Base-by-base conservation (phyloP, 2,113 vertebrate genomes). In the Gobiocypris rarus region DNA sequence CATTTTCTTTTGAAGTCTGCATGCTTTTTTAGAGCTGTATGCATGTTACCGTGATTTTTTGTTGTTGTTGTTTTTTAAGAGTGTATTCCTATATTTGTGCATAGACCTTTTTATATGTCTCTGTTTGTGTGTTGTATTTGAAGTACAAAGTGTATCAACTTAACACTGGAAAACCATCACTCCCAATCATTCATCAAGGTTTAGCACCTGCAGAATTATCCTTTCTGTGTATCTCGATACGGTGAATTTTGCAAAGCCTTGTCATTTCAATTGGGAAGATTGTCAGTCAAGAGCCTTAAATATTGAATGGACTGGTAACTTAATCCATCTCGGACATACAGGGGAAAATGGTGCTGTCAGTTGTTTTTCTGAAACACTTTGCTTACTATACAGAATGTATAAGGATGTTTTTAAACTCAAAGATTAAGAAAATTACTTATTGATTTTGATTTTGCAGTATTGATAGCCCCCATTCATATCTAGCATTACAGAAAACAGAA, bases 171-270 rank as follows among this genome's bases (percentile, higher is more conserved):
- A 76, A 31, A 19, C 13, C 22, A 52, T 59, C 50, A 43, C 26
- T 28, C 28, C 41, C 19, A 1, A 38, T 52, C 43, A n/a, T 41
- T 54, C 45, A 52, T 81, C 48, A 13, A 41, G 70, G 77, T 70
- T 87, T 84, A 82, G 83, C 63, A 87, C 83, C 78, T 84, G 52
- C 71, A 59, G 52, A 87, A 76, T 82, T 50, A 69, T 43, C 41
- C 15, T 78, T 79, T 86, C 73, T 67, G 14, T 3, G 65, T 22
- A 41, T 81, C 26, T 84, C 22, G 65, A 81, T 43, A 77, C 34
- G 38, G 73, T 71, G 5, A 31, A 54, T 81, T 79, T 69, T 50
- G 70, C 67, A 80, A 52, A 83, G 54, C 43, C n/a, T 78, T 58
- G 38, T 77, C 56, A 67, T 81, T 84, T 81, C 7, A 61, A 43